These are phyloP conservation scores for Pogonophryne albipinna DNA, from an alignment of 2,797 vertebrate species.

Conservation along the genomic window DNA sequence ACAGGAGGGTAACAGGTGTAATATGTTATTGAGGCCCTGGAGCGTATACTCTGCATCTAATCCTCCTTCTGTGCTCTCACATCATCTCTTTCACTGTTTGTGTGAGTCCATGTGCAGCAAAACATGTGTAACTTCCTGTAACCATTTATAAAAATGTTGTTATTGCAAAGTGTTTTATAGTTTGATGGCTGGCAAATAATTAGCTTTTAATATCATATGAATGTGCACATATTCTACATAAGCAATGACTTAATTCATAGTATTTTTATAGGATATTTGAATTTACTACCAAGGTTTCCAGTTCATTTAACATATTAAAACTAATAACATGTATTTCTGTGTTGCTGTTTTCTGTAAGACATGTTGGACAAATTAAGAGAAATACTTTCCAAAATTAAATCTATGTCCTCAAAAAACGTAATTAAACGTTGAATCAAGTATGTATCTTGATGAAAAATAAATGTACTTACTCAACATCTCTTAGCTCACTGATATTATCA, in stretches of 20 bases:
- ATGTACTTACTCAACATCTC: no score
- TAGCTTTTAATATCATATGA: not conserved
- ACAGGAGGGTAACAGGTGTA: slow-evolving; percentile 2
- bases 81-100: slow-evolving; percentile 20
- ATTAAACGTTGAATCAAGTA: no score
- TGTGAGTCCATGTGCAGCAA: not conserved
- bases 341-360: not conserved
- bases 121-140: not conserved
- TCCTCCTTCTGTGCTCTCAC: slow-evolving; percentile 15
- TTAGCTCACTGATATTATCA: no score
- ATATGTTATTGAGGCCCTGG: not conserved
- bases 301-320: not conserved
- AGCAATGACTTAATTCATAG: not conserved
- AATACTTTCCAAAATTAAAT: not conserved
- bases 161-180: not conserved
- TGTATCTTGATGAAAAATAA: no score
- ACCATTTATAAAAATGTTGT: not conserved
- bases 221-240: not conserved
- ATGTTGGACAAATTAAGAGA: not conserved
- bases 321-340: not conserved
- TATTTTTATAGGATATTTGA: not conserved
- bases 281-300: not conserved
- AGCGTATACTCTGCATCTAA: not conserved
- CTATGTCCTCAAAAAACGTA: no score
- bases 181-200: not conserved